Evolutionary conservation across 1,140 invertebrate species (phyloP), one percentile per base, ranked within the genome.

Genomic region (Phocides pigmalion): DNA sequence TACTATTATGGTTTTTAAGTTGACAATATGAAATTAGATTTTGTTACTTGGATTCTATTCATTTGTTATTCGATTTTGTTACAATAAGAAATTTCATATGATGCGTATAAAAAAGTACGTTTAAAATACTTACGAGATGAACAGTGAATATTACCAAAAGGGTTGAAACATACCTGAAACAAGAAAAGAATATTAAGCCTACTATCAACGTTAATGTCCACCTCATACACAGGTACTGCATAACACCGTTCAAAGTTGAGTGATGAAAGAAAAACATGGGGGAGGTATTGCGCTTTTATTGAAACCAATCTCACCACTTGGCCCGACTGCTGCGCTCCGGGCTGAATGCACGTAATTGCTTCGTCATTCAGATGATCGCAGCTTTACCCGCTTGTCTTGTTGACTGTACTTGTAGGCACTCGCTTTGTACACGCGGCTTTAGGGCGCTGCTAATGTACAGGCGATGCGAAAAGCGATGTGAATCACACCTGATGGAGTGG

Each of bases 231-330:
- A 61, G 70, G 68, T 76, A 74, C 70, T 83, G 84, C 82, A 90
- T 85, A 83, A 87, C 81, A 70, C 80, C 82, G 81, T 90, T 83
- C 84, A 82, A 76, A 77, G 75, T 88, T 77, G 80, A 85, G 76
- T 79, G 88, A 87, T 87, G 84, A 89, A 90, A 90, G 88, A 90
- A 90, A 88, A 90, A 90, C 88, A 87, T 79, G 81, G 84, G 49
- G 86, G 82, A 76, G 80, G 80, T 80, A 79, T 79, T 86, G 84
- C 76, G 80, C 85, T 89, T 89, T 89, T 89, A 90, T 90, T 88
- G 88, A 89, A 90, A 89, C 85, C 86, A 89, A 89, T 90, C 86
- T 87, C 79, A 79, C 74, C 86, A 89, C 84, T 90, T 90, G 84
- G 76, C 83, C 79, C 84, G 82, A 76, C 82, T 87, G 81, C 82